Base-by-base conservation (phyloP, 1,140 invertebrate genomes). In the Drosophila setifemur region DNA sequence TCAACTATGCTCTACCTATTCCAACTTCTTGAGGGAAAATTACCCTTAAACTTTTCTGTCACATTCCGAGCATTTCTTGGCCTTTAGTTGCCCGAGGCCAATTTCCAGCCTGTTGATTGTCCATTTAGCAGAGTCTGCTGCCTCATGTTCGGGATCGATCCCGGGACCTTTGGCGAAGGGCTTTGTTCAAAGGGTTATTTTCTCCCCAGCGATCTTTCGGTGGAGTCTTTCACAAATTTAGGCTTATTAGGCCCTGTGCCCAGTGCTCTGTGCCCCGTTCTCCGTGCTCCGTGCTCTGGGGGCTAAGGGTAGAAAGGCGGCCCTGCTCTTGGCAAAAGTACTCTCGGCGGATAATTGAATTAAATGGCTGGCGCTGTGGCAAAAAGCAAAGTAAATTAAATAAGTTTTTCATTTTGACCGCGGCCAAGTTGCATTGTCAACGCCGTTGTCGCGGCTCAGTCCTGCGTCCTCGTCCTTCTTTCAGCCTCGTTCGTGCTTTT, bases 321-420 rank as follows among this genome's bases (percentile, higher is more conserved):
- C 26, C 48, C 23, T 26, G 29, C 37, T 58, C 21, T 18, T 12
- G 33, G 12, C 26, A 69, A 70, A 68, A 67, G 67, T 73, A 81
- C 75, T 85, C 79, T 85, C 79, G 45, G 69, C 67, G 70, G 44
- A 74, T 87, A 87, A 87, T 87, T 87, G 82, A 87, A 87, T 87
- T 87, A 88, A 87, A 87, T 87, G 66, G 79, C 71, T 71, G 69
- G 53, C 29, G 70, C 73, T 82, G 79, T 60, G 68, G 82, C 82
- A 82, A 87, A 87, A 87, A 87, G 73, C 82, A 87, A 87, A 87
- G 82, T 87, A 87, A 87, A 87, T 87, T 87, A 87, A 87, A 87
- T 87, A 87, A 87, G 83, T 87, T 87, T 86, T 86, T 73, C 81
- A 82, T 87, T 86, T 87, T 86, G 76, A 73, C 68, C 76, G 31